phyloP scores from a whole-genome alignment of 2,888 invertebrate species.

The Strigamia maritima region DNA sequence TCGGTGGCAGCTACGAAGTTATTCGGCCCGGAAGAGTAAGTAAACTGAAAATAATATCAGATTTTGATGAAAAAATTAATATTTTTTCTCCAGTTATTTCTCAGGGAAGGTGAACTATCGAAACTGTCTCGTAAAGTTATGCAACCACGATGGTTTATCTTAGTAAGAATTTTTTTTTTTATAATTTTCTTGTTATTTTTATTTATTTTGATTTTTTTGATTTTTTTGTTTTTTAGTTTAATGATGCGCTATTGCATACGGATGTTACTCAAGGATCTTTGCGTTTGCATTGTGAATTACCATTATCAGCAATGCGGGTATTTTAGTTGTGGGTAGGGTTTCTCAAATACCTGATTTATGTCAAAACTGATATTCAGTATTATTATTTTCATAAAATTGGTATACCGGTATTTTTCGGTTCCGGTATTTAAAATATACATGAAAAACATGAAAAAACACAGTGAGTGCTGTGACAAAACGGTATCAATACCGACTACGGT shows the following conservation, averaged over 20 bases:
- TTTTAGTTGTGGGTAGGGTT: neutral
- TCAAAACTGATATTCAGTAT: no score
- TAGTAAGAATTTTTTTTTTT: no score
- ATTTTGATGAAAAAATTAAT: neutral
- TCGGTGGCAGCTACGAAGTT: conserved; percentile 54
- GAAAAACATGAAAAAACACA: no score
- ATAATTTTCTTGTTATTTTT: no score
- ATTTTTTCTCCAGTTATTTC: conserved; percentile 54
- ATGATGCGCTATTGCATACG: conserved; percentile 55
- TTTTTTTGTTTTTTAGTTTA: conserved; percentile 50
- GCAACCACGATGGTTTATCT: conserved; percentile 63
- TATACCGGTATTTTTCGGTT: no score
- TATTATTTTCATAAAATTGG: no score
- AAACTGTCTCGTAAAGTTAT: conserved; percentile 64
- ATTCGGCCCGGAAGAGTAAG: conserved; percentile 58
- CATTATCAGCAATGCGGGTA: conserved; percentile 59
- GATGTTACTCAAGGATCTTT: conserved; percentile 50
- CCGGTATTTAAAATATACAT: no score
- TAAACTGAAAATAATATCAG: conserved; percentile 27
- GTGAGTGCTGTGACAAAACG: no score
- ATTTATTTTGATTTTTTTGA: neutral
- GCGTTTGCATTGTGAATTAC: conserved; percentile 56
- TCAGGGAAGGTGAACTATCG: conserved; percentile 64
- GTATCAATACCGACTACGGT: no score
- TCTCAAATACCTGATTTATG: no score